Percentiles rank a stretch among this genome's conserved stretches.
Evolutionary conservation across 2,797 vertebrate genomes (phyloP).

Genomic region (Notamacropus eugenii): DNA sequence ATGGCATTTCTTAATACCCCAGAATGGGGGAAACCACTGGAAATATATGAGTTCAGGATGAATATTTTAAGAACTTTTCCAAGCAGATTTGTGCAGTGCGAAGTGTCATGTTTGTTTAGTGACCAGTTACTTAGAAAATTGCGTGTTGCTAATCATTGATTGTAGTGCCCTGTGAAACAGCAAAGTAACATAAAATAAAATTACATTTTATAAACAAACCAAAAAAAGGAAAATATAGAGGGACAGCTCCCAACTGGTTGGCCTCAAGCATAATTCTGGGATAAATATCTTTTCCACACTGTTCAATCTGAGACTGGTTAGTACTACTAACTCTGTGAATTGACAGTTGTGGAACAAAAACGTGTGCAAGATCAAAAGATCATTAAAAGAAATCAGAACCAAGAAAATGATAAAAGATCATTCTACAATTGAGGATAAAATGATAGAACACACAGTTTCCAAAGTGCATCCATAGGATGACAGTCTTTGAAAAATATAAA

Average conservation of each 20-base stretch:
- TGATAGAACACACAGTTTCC: too few species aligned
- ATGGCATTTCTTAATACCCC: not conserved
- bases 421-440: too few species aligned
- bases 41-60: not conserved
- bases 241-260: not conserved
- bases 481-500: too few species aligned
- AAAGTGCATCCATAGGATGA: too few species aligned
- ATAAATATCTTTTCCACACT: not conserved
- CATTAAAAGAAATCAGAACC: not conserved
- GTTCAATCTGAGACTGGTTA: not conserved
- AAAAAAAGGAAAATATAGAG: not conserved
- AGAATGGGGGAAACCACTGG: not conserved
- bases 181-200: not conserved
- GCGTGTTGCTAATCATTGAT: not conserved
- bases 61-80: not conserved
- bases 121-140: not conserved
- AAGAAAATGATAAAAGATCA: not conserved
- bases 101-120: not conserved
- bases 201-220: not conserved
- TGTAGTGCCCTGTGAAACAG: not conserved
- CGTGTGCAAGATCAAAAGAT: not conserved
- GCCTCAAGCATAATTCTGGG: not conserved
- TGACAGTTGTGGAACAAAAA: not conserved
- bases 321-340: not conserved
- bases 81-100: not conserved